phyloP scores from a whole-genome alignment of 2,888 invertebrate species.

The Chrysina gloriosa region DNA sequence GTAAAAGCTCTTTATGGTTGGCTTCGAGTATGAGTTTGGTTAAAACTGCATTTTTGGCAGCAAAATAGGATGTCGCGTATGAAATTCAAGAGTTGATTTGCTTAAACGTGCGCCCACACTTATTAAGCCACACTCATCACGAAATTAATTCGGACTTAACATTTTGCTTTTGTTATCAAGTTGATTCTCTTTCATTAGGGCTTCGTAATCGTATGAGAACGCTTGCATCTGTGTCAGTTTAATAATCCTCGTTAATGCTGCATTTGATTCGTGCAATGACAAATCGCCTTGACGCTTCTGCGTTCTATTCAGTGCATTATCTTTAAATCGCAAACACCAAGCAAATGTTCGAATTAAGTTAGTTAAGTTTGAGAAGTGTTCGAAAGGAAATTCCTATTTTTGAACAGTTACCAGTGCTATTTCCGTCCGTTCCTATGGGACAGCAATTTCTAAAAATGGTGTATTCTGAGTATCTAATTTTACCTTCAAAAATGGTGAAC shows the following conservation, averaged over 20 bases:
- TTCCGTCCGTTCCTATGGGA: neutral
- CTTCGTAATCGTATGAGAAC: neutral
- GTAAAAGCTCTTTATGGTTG: constrained; percentile 43
- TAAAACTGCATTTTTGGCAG: constrained; percentile 42
- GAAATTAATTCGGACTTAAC: constrained; percentile 42
- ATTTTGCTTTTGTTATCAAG: constrained; percentile 26
- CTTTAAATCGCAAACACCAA: constrained; percentile 3
- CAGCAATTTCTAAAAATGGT: neutral
- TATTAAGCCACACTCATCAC: constrained; percentile 44
- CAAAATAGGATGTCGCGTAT: constrained; percentile 45
- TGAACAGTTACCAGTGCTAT: neutral
- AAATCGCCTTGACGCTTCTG: neutral
- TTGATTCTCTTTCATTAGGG: neutral
- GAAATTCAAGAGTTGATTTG: constrained; percentile 34
- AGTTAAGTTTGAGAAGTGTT: neutral
- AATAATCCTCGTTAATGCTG: neutral
- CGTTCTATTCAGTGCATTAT: neutral
- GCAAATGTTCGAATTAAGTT: neutral
- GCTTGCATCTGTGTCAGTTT: neutral
- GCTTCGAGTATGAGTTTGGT: constrained; percentile 45
- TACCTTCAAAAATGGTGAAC: neutral
- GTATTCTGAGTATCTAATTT: too few species aligned
- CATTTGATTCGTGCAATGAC: neutral
- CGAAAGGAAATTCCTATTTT: neutral
- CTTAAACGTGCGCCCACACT: constrained; percentile 46